Conservation (phyloP, 2,888 invertebrate genomes). For the Geotrupes spiniger region DNA sequence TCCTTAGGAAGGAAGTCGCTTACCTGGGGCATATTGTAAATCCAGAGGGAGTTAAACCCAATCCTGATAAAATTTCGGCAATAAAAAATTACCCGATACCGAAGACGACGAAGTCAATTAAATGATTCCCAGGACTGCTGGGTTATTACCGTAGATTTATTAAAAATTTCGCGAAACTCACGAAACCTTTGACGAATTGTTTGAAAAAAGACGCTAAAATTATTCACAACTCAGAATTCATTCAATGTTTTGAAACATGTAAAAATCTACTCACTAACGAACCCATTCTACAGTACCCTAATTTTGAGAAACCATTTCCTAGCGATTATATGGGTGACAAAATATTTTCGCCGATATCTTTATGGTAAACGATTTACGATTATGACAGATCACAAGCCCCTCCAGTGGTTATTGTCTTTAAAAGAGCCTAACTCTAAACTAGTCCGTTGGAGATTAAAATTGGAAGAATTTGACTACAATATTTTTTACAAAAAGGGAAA, state of each 20-base stretch:
- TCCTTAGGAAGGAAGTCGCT: constrained; percentile 12
- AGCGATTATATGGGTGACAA: constrained; percentile 7
- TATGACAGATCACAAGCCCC: constrained; percentile 12
- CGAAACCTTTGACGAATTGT: constrained; percentile 15
- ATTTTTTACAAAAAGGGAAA: constrained; percentile 14
- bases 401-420: constrained; percentile 8
- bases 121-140: constrained; percentile 16
- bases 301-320: constrained; percentile 17
- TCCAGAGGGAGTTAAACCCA: constrained; percentile 15
- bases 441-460: constrained; percentile 3
- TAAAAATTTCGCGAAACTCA: constrained; percentile 16
- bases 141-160: constrained; percentile 20
- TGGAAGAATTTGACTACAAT: constrained; percentile 13
- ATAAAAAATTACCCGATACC: constrained; percentile 18
- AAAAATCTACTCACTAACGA: constrained; percentile 16
- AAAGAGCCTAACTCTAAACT: constrained; percentile 13
- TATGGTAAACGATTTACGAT: constrained; percentile 7
- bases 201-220: constrained; percentile 14
- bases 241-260: constrained; percentile 9
- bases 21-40: constrained; percentile 18
- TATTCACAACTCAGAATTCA: constrained; percentile 4
- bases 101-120: constrained; percentile 16
- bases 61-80: constrained; percentile 15
- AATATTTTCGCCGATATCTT: constrained; percentile 10
- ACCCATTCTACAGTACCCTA: constrained; percentile 16